Base-by-base conservation (phyloP, 1,140 invertebrate genomes). In the Anadara kagoshimensis region DNA sequence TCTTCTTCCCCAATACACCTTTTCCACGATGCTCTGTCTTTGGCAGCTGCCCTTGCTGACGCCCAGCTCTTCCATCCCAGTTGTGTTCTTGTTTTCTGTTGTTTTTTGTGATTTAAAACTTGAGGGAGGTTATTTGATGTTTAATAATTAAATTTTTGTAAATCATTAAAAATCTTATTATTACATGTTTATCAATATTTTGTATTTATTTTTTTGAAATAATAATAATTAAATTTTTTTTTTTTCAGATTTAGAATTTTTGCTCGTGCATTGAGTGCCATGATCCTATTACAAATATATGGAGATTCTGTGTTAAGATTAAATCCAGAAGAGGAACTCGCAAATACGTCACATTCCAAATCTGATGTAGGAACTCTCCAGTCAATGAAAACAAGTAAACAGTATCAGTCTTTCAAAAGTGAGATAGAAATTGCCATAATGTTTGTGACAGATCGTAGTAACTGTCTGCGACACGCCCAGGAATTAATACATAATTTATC, bases 191-290 rank as follows among this genome's bases (percentile, higher is more conserved):
- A 43, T 43, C 41, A 14, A 45, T n/a, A 45, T 20, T 14, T 47
- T 26, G 10, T 5, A n/a, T 64, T 16, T 24, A 20, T 4, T 66
- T 26, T 56, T 16, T 3, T 4, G 47, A 49, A 49, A 49, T 18
- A 18, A 49, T 47, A 47, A 16, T 10, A 47, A 10, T 47, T 8
- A 18, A n/a, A 18, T 49, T 1, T 49, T n/a, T 24, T 54, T 22
- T 22, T 49, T 69, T 78, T 36, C 61, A 82, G 81, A 53, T 80
- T 82, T 58, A 76, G 81, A 43, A 69, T 82, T 12, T 49, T 72
- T 12, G 69, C 68, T 26, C 68, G 81, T 20, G 57, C 63, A 10
- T 43, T 82, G 44, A 69, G 78, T n/a, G 81, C 81, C 22, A 77
- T 82, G 57, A 54, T 82, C 11, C 61, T 76, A 22, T 62, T 68